phyloP scores from a whole-genome alignment of 2,797 vertebrate genomes.

The Microchirus variegatus region DNA sequence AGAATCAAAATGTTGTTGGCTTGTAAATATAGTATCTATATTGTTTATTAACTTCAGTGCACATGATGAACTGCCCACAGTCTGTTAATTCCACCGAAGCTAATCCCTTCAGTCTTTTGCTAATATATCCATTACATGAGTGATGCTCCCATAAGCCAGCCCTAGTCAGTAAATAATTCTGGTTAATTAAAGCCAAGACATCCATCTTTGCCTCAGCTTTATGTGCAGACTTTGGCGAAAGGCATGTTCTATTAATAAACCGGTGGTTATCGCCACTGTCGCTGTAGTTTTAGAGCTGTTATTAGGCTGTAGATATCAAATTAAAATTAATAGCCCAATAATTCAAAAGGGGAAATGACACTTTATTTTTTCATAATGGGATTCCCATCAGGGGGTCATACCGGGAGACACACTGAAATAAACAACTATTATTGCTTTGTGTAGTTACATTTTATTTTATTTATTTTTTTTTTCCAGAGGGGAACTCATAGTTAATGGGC shows the following conservation, averaged over 20 bases:
- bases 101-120: constrained; percentile 78
- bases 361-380: constrained; percentile 39
- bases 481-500: constrained; percentile 30
- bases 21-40: constrained; percentile 49
- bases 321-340: constrained; percentile 64
- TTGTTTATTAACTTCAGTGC: constrained; percentile 46
- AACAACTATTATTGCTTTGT: constrained; percentile 9
- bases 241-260: constrained; percentile 79
- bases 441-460: constrained; percentile 17
- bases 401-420: constrained; percentile 8
- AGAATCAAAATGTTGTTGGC: constrained; percentile 9
- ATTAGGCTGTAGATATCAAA: constrained; percentile 71
- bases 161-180: constrained; percentile 82
- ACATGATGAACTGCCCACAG: constrained; percentile 70
- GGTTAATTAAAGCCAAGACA: constrained; percentile 82
- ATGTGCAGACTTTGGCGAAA: constrained; percentile 64
- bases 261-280: constrained; percentile 72
- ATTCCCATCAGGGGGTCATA: constrained; percentile 19
- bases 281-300: constrained; percentile 73
- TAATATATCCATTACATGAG: constrained; percentile 85
- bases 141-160: constrained; percentile 77
- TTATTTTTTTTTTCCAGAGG: not conserved
- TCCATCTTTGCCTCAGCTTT: constrained; percentile 76
- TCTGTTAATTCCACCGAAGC: constrained; percentile 72
- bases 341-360: constrained; percentile 56